These are phyloP conservation scores for Brachystomella parvula DNA, from an alignment of 1,140 invertebrate genomes.

Conservation along the genomic window DNA sequence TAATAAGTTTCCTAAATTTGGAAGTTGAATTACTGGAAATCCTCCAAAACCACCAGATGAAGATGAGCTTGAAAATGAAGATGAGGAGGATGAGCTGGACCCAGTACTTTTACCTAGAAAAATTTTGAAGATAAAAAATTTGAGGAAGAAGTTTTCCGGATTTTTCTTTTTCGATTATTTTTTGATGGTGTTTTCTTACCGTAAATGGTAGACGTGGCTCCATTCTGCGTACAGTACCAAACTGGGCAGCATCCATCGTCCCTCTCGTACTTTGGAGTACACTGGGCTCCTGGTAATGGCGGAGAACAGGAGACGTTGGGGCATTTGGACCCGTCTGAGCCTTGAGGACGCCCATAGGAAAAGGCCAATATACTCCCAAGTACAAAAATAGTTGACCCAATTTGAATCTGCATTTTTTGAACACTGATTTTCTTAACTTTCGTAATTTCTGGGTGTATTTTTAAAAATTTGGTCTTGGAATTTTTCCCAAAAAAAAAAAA, in stretches of 20 bases:
- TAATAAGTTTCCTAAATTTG: neutral
- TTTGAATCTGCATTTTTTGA: neutral
- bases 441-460: too few species aligned
- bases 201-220: slow-evolving; percentile 9
- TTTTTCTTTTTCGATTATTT: neutral
- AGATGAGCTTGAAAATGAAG: neutral
- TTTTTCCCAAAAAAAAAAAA: too few species aligned
- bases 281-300: slow-evolving; percentile 13
- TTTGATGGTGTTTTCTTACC: slow-evolving; percentile 5
- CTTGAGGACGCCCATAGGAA: neutral
- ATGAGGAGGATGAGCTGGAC: neutral
- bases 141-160: neutral
- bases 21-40: slow-evolving; percentile 1
- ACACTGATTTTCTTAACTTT: neutral
- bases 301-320: slow-evolving; percentile 18
- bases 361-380: neutral
- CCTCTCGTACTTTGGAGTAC: slow-evolving; percentile 14
- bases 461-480: slow-evolving; percentile 2
- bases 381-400: neutral
- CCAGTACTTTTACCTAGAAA: slow-evolving; percentile 2
- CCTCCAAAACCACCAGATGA: neutral
- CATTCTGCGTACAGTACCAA: slow-evolving; percentile 15
- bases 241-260: slow-evolving; percentile 21
- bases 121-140: neutral
- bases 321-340: slow-evolving; percentile 15